A percentile compares a stretch with the other conserved stretches of the same genome.
These are phyloP conservation scores for Eupithecia inturbata DNA, from an alignment of 2,888 invertebrate species.

Conservation along the genomic window DNA sequence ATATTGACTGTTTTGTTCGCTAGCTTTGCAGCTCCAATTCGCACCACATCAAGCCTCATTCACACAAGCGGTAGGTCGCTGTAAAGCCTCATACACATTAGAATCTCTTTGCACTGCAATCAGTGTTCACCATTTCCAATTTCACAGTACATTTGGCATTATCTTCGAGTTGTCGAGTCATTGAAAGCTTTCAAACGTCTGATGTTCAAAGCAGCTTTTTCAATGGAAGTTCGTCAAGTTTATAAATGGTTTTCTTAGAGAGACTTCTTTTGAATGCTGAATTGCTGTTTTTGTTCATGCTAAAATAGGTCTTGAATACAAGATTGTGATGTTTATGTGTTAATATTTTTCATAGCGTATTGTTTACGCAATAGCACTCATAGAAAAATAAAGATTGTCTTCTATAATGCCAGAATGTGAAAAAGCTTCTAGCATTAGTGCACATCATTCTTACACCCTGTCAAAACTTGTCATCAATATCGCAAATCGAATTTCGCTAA, in stretches of 20 bases:
- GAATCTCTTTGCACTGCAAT: conserved; percentile 17
- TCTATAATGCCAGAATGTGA: too few relatives aligned
- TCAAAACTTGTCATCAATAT: neutral
- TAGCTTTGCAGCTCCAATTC: neutral
- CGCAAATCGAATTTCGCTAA: too few relatives aligned
- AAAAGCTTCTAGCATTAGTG: too few relatives aligned
- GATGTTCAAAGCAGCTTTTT: conserved; percentile 24
- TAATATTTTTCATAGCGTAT: too few relatives aligned
- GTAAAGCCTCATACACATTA: conserved; percentile 5
- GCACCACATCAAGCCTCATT: conserved; percentile 3
- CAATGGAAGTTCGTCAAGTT: conserved; percentile 30
- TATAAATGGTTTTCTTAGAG: conserved; percentile 20
- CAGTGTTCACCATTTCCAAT: conserved; percentile 42
- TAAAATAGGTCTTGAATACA: neutral
- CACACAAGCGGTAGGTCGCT: neutral
- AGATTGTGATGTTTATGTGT: neutral
- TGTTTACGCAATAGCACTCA: too few relatives aligned
- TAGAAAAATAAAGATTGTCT: too few relatives aligned
- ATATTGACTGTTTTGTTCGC: neutral
- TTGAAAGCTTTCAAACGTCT: conserved; percentile 25
- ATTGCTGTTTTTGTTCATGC: conserved; percentile 4
- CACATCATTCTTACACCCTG: too few relatives aligned
- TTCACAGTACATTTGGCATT: conserved; percentile 43
- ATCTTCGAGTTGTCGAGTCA: conserved; percentile 41
- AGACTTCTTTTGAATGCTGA: neutral